Base-by-base conservation (phyloP, 2,888 invertebrate species). In the Spialia ferax region DNA sequence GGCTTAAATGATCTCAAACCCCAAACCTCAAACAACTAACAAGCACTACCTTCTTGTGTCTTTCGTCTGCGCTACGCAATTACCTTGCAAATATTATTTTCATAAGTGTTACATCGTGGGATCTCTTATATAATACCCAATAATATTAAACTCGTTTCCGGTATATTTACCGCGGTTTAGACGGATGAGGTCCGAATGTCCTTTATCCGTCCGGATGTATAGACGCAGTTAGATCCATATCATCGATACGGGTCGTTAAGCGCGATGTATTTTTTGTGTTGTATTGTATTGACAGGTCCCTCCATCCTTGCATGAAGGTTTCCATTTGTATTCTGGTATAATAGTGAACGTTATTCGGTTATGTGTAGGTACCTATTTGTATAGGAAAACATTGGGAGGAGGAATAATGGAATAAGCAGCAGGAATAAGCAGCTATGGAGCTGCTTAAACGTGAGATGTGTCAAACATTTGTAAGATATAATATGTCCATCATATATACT, bases 241-340 rank as follows among this genome's bases (percentile, higher is more conserved):
- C 54, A 54, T n/a, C 26, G 13, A 6, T 29, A 54, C 55, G 55
- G 55, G 13, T 56, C 56, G 35, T 32, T 56, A 32, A 15, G 32
- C 32, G n/a, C 48, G 22, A 56, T 55, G 55, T 26, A 20, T 20
- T 56, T 56, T 56, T 56, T 35, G 11, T 55, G 52, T 52, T 26
- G 22, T 13, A 52, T 52, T 52, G 23, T 52, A 23, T 26, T 23
- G 23, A 52, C 23, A 52, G 52, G 23, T 48, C 1, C 22, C 13
- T 11, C 42, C 11, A 48, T 48, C 48, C 48, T 42, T 42, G 42
- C 42, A 42, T 42, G 42, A 42, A 15, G 7, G 42, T 7, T 15
- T 42, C 15, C 42, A 42, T 42, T 42, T 42, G 42, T 42, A 42
- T 42, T 42, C 15, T 15, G 42, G 15, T 15, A 7, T 42, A 42